Conservation (phyloP, 2,888 invertebrate species). For the Petrolisthes cinctipes region DNA sequence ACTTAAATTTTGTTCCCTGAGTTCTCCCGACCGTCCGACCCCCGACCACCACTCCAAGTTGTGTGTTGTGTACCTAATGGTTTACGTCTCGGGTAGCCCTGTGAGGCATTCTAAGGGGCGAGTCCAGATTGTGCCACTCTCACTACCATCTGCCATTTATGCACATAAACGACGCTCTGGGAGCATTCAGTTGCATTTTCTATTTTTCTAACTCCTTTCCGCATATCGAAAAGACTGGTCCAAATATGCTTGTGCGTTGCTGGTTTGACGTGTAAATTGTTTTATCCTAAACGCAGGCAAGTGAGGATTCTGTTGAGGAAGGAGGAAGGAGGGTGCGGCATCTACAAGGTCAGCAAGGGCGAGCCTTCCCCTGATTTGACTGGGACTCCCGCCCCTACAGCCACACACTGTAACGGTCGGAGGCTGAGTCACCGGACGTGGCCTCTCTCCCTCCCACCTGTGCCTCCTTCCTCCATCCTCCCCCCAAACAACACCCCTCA, state of each 20-base stretch:
- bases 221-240: too few species aligned
- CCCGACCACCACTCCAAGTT: not conserved
- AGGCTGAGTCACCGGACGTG: constrained; percentile 31
- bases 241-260: not conserved
- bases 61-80: constrained; percentile 1
- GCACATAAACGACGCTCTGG: not conserved
- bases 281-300: constrained; percentile 27
- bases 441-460: not conserved
- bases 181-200: too few species aligned
- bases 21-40: not conserved
- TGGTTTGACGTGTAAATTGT: not conserved
- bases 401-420: constrained; percentile 39
- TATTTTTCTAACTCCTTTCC: too few species aligned
- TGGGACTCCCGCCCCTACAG: constrained; percentile 13
- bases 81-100: not conserved
- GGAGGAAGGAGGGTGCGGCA: constrained; percentile 36
- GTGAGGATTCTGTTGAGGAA: not conserved
- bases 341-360: constrained; percentile 12
- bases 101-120: not conserved
- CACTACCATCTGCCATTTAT: not conserved
- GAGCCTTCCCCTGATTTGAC: not conserved
- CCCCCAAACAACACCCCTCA: not conserved
- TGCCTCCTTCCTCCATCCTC: constrained; percentile 4
- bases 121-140: not conserved
- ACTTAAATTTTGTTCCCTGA: not conserved